These are phyloP conservation scores for Azorinus chamasolen DNA, from an alignment of 2,888 invertebrate genomes.

Conservation along the genomic window DNA sequence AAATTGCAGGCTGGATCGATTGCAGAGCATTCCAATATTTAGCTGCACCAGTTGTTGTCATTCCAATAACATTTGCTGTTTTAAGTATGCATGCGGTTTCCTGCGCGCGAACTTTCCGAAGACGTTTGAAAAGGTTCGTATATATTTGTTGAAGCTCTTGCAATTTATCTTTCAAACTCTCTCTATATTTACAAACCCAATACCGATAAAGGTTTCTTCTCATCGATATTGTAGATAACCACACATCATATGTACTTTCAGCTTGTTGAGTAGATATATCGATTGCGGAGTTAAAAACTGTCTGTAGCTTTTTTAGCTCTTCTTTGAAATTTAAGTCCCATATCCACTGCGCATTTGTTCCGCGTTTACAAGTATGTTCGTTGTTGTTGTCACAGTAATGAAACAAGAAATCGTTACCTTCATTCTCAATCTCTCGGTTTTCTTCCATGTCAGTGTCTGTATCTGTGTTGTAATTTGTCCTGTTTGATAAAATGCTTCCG, in stretches of 20 bases:
- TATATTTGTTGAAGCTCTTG: slow-evolving; percentile 41
- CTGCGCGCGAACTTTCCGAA: slow-evolving; percentile 62
- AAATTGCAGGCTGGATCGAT: slow-evolving; percentile 83
- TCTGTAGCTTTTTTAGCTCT: no score
- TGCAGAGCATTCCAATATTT: slow-evolving; percentile 75
- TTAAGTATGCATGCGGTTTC: slow-evolving; percentile 75
- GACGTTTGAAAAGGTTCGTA: slow-evolving; percentile 61
- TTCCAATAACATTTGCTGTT: slow-evolving; percentile 76
- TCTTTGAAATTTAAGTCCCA: no score
- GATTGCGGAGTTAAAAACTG: no score
- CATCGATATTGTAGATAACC: slow-evolving; percentile 68
- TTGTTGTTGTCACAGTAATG: not conserved
- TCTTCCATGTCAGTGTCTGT: slow-evolving; percentile 51
- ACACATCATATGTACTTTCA: slow-evolving; percentile 70
- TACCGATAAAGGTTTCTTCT: slow-evolving; percentile 82
- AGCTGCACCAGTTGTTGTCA: slow-evolving; percentile 85
- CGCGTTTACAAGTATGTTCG: not conserved
- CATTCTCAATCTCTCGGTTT: slow-evolving; percentile 32
- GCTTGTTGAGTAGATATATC: slow-evolving; percentile 65
- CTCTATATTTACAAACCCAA: slow-evolving; percentile 82
- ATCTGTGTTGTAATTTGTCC: no score
- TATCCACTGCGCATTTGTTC: no score
- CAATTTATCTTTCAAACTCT: no score
- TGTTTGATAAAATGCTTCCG: no score
- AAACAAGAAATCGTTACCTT: slow-evolving; percentile 40